Conservation (phyloP, 2,888 invertebrate species). For the Empis livida region DNA sequence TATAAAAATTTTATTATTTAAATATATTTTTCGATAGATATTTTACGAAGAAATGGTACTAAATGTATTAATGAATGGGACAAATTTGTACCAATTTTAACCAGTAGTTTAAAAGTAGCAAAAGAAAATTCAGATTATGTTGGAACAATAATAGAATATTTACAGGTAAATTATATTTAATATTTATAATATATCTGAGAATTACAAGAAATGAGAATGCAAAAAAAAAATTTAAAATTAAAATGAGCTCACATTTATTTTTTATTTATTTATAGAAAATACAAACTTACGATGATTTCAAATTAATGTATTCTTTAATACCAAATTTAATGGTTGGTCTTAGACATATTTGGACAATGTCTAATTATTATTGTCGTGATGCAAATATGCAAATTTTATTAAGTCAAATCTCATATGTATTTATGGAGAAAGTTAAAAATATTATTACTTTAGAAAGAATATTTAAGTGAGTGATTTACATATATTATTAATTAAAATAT, state of each 20-base stretch:
- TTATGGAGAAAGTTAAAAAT: constrained; percentile 61
- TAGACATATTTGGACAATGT: constrained; percentile 84
- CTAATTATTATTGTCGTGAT: constrained; percentile 70
- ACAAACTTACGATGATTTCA: constrained; percentile 54
- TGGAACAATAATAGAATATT: constrained; percentile 31
- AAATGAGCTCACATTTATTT: too few relatives aligned
- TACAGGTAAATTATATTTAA: constrained; percentile 36
- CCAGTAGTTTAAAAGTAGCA: constrained; percentile 24
- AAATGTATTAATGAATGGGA: constrained; percentile 22
- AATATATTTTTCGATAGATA: constrained; percentile 36
- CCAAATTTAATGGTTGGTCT: constrained; percentile 72
- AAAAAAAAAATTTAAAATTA: too few relatives aligned
- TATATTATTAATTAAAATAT: not conserved
- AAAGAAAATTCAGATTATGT: constrained; percentile 35
- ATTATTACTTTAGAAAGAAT: constrained; percentile 57
- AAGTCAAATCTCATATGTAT: constrained; percentile 68
- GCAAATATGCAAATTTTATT: constrained; percentile 76
- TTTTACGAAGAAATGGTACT: constrained; percentile 16
- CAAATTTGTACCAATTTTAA: constrained; percentile 15
- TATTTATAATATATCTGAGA: too few relatives aligned
- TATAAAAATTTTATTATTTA: not conserved
- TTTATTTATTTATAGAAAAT: constrained; percentile 42
- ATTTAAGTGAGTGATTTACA: constrained; percentile 65
- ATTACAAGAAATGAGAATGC: too few relatives aligned
- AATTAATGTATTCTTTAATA: constrained; percentile 56